Evolutionary conservation across 1,140 invertebrate species (phyloP).

Genomic region (Cydia strobilella): DNA sequence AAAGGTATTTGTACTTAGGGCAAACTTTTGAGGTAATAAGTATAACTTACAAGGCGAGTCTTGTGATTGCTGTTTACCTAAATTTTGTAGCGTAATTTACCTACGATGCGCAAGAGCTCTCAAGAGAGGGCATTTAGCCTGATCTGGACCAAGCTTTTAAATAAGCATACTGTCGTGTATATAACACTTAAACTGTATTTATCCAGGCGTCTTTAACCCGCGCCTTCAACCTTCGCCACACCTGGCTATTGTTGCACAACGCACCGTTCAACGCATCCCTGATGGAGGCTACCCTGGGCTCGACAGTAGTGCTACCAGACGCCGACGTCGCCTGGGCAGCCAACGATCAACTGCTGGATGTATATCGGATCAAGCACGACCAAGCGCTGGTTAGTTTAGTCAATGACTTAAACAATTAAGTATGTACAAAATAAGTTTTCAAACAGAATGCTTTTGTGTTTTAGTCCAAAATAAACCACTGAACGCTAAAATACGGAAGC

Average conservation of each 20-base stretch:
- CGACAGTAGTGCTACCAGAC: constrained; percentile 53
- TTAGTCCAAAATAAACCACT: too few relatives aligned
- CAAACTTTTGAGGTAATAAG: too few relatives aligned
- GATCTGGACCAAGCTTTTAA: too few relatives aligned
- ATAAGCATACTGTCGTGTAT: background rate
- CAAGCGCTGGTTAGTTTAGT: constrained; percentile 39
- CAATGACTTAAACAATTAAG: background rate
- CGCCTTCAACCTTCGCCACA: constrained; percentile 60
- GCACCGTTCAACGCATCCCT: constrained; percentile 39
- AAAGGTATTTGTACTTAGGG: too few relatives aligned
- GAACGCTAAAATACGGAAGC: too few relatives aligned
- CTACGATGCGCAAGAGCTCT: too few relatives aligned
- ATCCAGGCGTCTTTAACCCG: constrained; percentile 56
- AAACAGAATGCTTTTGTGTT: too few relatives aligned
- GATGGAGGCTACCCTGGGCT: constrained; percentile 41
- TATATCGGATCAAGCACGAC: constrained; percentile 52
- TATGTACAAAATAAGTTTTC: too few relatives aligned
- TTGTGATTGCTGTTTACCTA: too few relatives aligned
- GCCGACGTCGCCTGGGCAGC: constrained; percentile 53
- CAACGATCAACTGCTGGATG: constrained; percentile 47
- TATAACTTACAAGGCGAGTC: too few relatives aligned
- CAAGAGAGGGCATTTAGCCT: too few relatives aligned
- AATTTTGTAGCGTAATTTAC: too few relatives aligned
- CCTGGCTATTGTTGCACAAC: constrained; percentile 58
- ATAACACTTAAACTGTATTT: background rate